Base-by-base conservation (phyloP, 1,140 invertebrate genomes). In the Tyrophagus putrescentiae region DNA sequence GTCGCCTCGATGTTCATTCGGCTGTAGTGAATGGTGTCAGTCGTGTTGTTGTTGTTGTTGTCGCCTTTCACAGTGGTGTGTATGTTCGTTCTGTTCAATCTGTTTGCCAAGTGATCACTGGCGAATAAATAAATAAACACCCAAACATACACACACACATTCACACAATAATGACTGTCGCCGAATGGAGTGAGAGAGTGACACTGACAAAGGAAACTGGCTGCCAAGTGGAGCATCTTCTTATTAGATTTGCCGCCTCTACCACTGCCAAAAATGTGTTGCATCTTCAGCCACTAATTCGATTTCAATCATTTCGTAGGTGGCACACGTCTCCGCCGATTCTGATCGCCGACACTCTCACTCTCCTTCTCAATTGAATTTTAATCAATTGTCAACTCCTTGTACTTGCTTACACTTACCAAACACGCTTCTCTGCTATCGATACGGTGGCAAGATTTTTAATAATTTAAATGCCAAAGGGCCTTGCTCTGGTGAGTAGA, bases 271-370 rank as follows among this genome's bases (percentile, higher is more conserved):
- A n/a, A n/a, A n/a, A n/a, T n/a, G n/a, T n/a, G n/a, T n/a, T n/a
- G n/a, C n/a, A n/a, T n/a, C n/a, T n/a, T n/a, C n/a, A n/a, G 31
- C 7, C 7, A 18, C 45, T 48, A 48, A 48, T 48, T 48, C 45
- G 31, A 48, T 48, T 48, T 48, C 45, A 29, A 48, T 48, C 45
- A 48, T 48, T 48, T 13, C 18, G 45, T 48, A 48, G 45, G 45
- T 48, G 18, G 13, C 21, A 48, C 45, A 48, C 45, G 45, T 48
- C 45, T 6, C 21, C 45, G 7, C 13, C 23, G 23, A 29, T 29
- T 48, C 31, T 48, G 18, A 48, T 6, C 45, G 45, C 31, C 45
- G n/a, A n/a, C 45, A 13, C 9, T 7, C 21, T 48, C 45, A 13
- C 7, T 48, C 45, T 48, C 7, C 45, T 29, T 7, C 23, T 48